Conservation (phyloP, 2,797 vertebrate species). For the Chrysocyon brachyurus region DNA sequence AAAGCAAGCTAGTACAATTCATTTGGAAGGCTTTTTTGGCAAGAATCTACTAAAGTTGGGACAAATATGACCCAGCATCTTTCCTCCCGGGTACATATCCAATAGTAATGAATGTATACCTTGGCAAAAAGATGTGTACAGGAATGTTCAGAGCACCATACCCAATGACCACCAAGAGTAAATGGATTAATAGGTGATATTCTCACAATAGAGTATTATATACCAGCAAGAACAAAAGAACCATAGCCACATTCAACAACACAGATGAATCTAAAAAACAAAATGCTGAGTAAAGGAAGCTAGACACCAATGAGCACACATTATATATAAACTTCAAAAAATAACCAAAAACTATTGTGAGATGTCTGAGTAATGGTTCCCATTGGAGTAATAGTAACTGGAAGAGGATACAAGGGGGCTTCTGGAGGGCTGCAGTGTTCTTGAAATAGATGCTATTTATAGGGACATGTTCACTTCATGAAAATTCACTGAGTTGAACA, state of each 20-base stretch:
- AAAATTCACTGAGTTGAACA: background rate
- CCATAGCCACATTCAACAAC: background rate
- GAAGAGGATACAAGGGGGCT: background rate
- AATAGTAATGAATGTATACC: background rate
- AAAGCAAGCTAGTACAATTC: background rate
- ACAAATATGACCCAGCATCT: background rate
- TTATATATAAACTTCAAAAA: background rate
- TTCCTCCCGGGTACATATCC: background rate
- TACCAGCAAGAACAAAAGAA: background rate
- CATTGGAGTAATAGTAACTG: background rate
- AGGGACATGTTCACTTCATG: background rate
- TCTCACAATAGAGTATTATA: background rate
- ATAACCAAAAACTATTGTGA: background rate
- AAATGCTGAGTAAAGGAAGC: background rate
- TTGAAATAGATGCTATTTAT: background rate
- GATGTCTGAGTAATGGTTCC: background rate
- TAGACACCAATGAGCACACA: background rate
- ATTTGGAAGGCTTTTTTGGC: conserved; percentile 14
- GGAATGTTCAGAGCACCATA: background rate
- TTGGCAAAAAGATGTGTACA: background rate
- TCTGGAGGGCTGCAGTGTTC: background rate
- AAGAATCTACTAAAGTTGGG: background rate
- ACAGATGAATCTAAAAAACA: background rate
- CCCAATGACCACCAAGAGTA: background rate
- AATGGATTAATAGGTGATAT: background rate